Base-by-base conservation (phyloP, 2,888 invertebrate genomes). In the Diogma glabrata region DNA sequence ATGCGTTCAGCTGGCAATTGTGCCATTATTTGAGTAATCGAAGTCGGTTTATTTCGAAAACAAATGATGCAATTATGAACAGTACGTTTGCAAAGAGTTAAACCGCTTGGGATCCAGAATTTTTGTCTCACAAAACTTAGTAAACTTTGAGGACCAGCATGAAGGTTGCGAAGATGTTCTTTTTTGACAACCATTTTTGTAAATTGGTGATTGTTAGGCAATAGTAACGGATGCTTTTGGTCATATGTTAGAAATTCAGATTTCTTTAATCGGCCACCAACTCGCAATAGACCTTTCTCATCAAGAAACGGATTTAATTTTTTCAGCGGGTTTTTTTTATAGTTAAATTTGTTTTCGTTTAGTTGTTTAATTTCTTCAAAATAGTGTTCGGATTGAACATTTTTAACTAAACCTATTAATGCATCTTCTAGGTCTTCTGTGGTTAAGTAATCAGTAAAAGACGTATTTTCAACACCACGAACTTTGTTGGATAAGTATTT, bases 151-250 rank as follows among this genome's bases (percentile, higher is more conserved):
- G 38, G 17, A 16, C 17, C 17, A 19, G 38, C 20, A 40, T 20
- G 38, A 40, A 40, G 40, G 20, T 40, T 40, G 22, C 40, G 40
- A 12, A 12, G 40, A 40, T 40, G 40, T 40, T 40, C 40, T 40
- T 17, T 40, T 19, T 6, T 40, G 3, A 19, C 40, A 40, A 40
- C 22, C 40, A 40, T 40, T 12, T 4, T 40, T 19, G 40, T 19
- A 12, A 40, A 12, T 17, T 17, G 19, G 19, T 19, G 40, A 40
- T 40, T 40, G 22, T 9, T 19, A 2, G 40, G 40, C 20, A 40
- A 19, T 12, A 40, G n/a, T n/a, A 40, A 19, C 10, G 19, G 40
- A 19, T 40, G 40, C 19, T 40, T 40, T 40, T 40, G 19, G 10
- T 40, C 20, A 7, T 19, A 40, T 19, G 40, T 40, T 40, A 40